Evolutionary conservation across 2,113 vertebrate genomes (phyloP), one percentile per base, ranked within the genome.

Genomic region (Tragelaphus imberbis): DNA sequence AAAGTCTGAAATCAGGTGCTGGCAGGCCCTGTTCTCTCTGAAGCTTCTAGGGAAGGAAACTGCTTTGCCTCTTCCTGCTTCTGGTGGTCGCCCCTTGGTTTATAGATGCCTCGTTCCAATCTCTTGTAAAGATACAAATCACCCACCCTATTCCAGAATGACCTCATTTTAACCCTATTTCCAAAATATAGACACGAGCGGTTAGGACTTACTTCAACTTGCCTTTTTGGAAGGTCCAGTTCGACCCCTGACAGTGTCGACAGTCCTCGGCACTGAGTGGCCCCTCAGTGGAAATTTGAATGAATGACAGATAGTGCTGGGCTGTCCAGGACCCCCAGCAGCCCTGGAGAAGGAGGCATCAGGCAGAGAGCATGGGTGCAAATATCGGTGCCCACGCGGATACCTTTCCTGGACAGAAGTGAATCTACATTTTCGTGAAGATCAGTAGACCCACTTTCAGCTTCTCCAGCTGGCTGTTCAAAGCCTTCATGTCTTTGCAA

Each of bases 301-400:
- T 68, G 84, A 15, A 63, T 2, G 77, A 33, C 4, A 30, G 77
- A 33, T 2, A 30, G 9, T 68, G 28, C 90, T n/a, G 75, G 44
- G 51, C 56, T 6, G 1, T 51, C 47, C 25, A 5, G 6, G 53
- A 61, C 33, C 90, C n/a, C 65, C 55, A 49, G 82, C 15, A 96
- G 84, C 36, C 56, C 93, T 90, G 95, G 90, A 97, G 89, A 95
- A 87, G 93, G 96, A 95, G 87, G 65, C 82, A 44, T 95, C 59
- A 85, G 93, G 93, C 81, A 86, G 61, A 89, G 30, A 96, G 28
- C 79, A 79, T 47, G 56, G 71, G 28, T 7, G 27, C 27, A 65
- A 47, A 92, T 71, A 40, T 36, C 51, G 79, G 56, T 16, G 16
- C 51, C 77, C 30, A 11, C 1, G 36, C 19, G 58, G 59, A 47